These are phyloP conservation scores for Brachionus manjavacas DNA, from an alignment of 1,140 invertebrate species.

Conservation along the genomic window DNA sequence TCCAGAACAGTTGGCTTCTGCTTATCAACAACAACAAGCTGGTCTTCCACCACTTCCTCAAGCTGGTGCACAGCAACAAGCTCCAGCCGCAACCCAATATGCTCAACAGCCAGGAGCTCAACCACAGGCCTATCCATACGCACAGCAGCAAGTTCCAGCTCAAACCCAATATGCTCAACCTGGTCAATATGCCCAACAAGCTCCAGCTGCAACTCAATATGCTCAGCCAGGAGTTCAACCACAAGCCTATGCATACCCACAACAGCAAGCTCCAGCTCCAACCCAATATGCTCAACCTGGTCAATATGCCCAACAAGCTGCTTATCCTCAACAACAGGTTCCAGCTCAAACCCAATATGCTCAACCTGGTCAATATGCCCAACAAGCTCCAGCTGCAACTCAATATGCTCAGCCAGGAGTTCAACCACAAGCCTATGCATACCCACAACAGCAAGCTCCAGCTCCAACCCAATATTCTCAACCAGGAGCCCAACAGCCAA, in stretches of 20 bases:
- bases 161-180: not conserved
- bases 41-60: not conserved
- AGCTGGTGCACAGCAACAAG: not conserved
- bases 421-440: not conserved
- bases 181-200: conserved; percentile 16
- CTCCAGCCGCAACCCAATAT: not conserved
- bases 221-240: not conserved
- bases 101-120: not conserved
- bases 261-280: conserved; percentile 5
- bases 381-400: not conserved
- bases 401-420: not conserved
- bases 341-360: not conserved
- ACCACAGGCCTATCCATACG: not conserved
- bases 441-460: not conserved
- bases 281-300: not conserved
- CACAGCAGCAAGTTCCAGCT: conserved; percentile 8
- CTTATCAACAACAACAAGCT: not conserved
- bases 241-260: not conserved
- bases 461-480: not conserved
- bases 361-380: no score
- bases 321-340: not conserved
- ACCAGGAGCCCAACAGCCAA: not conserved
- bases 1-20: not conserved
- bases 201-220: not conserved
- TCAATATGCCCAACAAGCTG: not conserved